phyloP scores from a whole-genome alignment of 2,888 invertebrate species.

The Cyclophora albipunctata region DNA sequence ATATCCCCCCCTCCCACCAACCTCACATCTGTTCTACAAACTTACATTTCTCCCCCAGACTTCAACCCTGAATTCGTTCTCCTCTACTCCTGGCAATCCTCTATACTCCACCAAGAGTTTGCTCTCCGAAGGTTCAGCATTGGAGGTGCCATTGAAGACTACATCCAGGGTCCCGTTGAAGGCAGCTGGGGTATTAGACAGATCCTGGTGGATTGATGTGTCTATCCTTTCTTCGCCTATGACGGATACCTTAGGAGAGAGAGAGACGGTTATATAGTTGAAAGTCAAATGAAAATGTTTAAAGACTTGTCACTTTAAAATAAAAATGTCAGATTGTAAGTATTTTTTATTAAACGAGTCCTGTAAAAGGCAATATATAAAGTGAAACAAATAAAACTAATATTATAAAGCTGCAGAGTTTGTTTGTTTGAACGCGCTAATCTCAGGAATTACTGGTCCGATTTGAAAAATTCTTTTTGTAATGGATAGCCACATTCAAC shows the following conservation, averaged over 20 bases:
- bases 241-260: slow-evolving; percentile 37
- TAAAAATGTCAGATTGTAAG: no score
- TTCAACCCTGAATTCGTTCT: slow-evolving; percentile 36
- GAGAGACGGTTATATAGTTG: background rate
- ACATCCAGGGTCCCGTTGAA: slow-evolving; percentile 43
- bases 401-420: no score
- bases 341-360: no score
- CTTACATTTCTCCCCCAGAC: slow-evolving; percentile 47
- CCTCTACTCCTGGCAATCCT: slow-evolving; percentile 31
- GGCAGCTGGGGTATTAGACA: slow-evolving; percentile 37
- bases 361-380: no score
- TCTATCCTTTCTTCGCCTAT: slow-evolving; percentile 44
- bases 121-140: slow-evolving; percentile 23
- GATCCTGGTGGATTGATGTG: slow-evolving; percentile 36
- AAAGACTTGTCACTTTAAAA: no score
- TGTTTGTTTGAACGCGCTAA: no score
- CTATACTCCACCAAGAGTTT: slow-evolving; percentile 38
- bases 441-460: no score
- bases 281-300: background rate
- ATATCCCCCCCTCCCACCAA: background rate
- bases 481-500: no score
- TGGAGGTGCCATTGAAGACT: slow-evolving; percentile 27
- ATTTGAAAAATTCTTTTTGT: no score
- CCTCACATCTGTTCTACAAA: background rate
- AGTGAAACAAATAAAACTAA: no score